phyloP scores from a whole-genome alignment of 2,888 invertebrate species.

The Mycalesis mineus region DNA sequence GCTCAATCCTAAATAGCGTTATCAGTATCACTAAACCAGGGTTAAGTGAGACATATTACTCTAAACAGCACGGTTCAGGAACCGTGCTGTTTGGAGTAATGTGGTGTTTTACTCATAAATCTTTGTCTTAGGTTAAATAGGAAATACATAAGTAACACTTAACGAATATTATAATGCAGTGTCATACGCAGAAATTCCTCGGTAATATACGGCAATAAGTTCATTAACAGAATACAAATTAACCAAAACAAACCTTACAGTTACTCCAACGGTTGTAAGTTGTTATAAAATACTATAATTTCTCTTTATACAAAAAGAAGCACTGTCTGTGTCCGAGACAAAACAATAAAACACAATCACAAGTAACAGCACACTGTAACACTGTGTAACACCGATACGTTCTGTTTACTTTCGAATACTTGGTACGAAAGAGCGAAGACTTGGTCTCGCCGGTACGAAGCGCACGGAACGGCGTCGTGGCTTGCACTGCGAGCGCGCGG shows the following conservation, averaged over 20 bases:
- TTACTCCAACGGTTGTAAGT: conserved; percentile 44
- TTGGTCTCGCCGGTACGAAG: conserved; percentile 33
- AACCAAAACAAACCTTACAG: conserved; percentile 57
- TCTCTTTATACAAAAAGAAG: conserved; percentile 1
- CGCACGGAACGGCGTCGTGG: conserved; percentile 52
- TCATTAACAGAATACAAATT: conserved; percentile 26
- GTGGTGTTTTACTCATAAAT: too few relatives aligned
- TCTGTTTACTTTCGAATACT: conserved; percentile 30
- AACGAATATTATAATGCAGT: too few relatives aligned
- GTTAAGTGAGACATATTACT: too few relatives aligned
- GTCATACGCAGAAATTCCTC: too few relatives aligned
- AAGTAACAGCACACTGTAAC: conserved; percentile 27
- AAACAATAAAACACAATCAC: conserved; percentile 41
- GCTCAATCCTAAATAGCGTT: too few relatives aligned
- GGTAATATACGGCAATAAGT: not conserved
- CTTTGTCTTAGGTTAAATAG: too few relatives aligned
- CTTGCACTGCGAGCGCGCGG: conserved; percentile 54
- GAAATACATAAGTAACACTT: too few relatives aligned
- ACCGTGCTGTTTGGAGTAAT: too few relatives aligned
- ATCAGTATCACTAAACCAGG: too few relatives aligned
- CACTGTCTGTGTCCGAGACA: conserved; percentile 37
- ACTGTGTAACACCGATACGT: conserved; percentile 29
- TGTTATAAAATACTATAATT: not conserved
- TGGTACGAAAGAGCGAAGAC: conserved; percentile 6
- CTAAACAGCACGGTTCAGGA: too few relatives aligned